A percentile compares a stretch with the other conserved stretches of the same genome.
Evolutionary conservation across 2,113 vertebrate genomes (phyloP).

Genomic region (Aythya baeri): DNA sequence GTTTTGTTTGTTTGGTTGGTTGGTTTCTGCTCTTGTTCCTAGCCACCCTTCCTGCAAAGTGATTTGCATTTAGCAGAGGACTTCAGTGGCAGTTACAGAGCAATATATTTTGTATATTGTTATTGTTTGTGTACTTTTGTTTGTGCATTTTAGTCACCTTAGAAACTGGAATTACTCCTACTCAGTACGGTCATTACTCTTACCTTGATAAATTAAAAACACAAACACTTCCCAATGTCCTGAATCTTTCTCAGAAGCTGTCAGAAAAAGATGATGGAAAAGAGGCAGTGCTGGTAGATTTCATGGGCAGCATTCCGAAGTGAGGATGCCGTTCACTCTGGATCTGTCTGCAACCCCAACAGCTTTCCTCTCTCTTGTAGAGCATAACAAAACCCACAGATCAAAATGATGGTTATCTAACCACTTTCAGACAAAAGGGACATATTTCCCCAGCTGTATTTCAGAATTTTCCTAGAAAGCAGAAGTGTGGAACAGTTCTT

Average conservation of each 20-base stretch:
- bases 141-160: background rate
- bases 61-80: background rate
- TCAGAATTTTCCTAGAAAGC: background rate
- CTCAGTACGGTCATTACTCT: background rate
- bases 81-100: background rate
- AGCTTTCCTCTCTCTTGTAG: background rate
- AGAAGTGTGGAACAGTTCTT: background rate
- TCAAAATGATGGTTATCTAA: background rate
- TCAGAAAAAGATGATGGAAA: background rate
- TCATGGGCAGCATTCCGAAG: background rate
- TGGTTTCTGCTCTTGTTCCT: background rate
- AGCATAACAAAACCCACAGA: background rate
- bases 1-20: background rate
- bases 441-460: background rate
- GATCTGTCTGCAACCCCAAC: background rate
- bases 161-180: background rate
- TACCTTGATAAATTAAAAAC: background rate
- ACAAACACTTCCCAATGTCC: background rate
- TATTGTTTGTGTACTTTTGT: background rate
- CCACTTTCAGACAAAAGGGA: background rate
- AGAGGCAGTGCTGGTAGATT: background rate
- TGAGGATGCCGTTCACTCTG: background rate
- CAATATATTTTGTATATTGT: background rate
- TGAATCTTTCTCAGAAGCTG: background rate
- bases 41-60: background rate